phyloP scores from a whole-genome alignment of 2,888 invertebrate genomes.

The Dioctria linearis region DNA sequence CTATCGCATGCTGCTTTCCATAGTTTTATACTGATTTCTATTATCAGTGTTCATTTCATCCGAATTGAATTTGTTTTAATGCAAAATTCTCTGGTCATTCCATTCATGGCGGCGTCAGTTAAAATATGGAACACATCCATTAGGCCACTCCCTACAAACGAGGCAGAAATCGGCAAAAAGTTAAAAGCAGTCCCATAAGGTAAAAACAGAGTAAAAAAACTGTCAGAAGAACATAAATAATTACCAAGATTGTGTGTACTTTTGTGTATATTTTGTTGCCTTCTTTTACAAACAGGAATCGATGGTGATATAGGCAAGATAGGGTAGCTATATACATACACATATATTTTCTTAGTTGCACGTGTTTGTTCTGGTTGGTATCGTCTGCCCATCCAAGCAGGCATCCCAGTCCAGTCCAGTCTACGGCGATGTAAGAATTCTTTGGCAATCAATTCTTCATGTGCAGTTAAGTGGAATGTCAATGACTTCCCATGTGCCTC shows the following conservation, averaged over 20 bases:
- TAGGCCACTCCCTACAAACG: slow-evolving; percentile 34
- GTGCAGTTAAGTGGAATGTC: slow-evolving; percentile 57
- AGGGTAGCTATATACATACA: too few species aligned
- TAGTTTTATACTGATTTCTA: too few species aligned
- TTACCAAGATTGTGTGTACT: slow-evolving; percentile 41
- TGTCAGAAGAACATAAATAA: slow-evolving; percentile 40
- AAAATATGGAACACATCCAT: neutral
- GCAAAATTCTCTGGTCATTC: too few species aligned
- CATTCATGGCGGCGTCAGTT: too few species aligned
- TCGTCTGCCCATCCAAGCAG: slow-evolving; percentile 11
- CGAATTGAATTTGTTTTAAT: too few species aligned
- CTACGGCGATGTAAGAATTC: slow-evolving; percentile 40
- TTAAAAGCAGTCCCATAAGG: slow-evolving; percentile 3
- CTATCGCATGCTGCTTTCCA: too few species aligned
- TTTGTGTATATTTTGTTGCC: slow-evolving; percentile 38
- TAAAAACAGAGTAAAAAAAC: slow-evolving; percentile 26
- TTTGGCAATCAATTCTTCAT: slow-evolving; percentile 57
- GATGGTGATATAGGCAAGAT: neutral
- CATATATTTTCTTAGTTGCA: slow-evolving; percentile 11
- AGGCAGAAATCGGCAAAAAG: slow-evolving; percentile 16
- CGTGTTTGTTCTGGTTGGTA: slow-evolving; percentile 13
- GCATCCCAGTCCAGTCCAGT: slow-evolving; percentile 7
- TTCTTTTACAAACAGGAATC: slow-evolving; percentile 8
- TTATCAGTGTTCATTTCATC: too few species aligned
- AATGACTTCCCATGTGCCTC: slow-evolving; percentile 53